Evolutionary conservation across 2,113 vertebrate genomes (phyloP), one percentile per base, ranked within the genome.

Genomic region (Geococcyx californianus): DNA sequence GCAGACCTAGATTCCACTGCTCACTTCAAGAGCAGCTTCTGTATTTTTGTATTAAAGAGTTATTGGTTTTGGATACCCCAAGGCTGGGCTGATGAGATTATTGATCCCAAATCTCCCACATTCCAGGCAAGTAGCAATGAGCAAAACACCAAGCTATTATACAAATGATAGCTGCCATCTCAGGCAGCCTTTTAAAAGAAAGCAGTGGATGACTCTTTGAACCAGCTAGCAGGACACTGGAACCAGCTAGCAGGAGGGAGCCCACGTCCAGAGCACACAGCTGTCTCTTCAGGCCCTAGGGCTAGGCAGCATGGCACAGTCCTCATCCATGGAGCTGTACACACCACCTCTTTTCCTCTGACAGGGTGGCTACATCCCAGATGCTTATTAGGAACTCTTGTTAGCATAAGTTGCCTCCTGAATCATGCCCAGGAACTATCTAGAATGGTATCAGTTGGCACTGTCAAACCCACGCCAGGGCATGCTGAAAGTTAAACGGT

Each of bases 1-100:
- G 93, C 80, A 97, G 95, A 81, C 60, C 29, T 74, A 89, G 80
- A 95, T 95, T 96, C 79, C 89, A 81, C 44, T 96, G 44, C 33
- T 90, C 0, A 0, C 59, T 93, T 95, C 79, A 59, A 92, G 90
- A 96, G 59, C 1, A 1, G 29, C 60, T 70, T 90, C 88, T 86
- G 47, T 90, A 93, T 92, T 89, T 92, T 96, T 78, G 44, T 78
- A 86, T 92, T 83, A 87, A 86, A 70, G 63, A 58, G 33, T 86
- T 93, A 84, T 23, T 95, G 52, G 83, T 10, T 95, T 90, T 81
- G 42, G 64, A 89, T 87, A 75, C 34, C 67, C 72, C 5, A 19
- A 72, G 78, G 85, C 90, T 93, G 47, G 78, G 38, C 59, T 87
- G 83, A 86, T 90, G 68, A 92, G 29, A 44, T 74, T 92, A 84